phyloP scores from a whole-genome alignment of 2,113 vertebrate species.

The Pachyramphus minor region DNA sequence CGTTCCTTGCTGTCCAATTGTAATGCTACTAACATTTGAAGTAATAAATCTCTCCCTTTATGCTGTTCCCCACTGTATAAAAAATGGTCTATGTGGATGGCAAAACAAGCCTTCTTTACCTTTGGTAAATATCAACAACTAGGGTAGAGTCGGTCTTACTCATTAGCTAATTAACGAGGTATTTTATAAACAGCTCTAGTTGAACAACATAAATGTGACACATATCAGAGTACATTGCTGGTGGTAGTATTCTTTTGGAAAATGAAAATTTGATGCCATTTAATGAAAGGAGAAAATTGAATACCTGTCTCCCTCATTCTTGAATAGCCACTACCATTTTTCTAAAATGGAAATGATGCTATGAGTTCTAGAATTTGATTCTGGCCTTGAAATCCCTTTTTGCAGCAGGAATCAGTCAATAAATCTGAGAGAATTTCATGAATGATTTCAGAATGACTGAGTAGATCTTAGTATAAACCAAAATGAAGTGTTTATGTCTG shows the following conservation, averaged over 20 bases:
- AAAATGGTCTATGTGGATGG: neutral
- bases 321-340: neutral
- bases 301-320: neutral
- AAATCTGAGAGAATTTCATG: neutral
- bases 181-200: neutral
- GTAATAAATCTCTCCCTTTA: neutral
- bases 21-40: neutral
- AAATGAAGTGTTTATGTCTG: neutral
- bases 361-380: neutral
- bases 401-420: neutral
- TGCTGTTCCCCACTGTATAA: neutral
- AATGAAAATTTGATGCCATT: neutral
- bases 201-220: neutral
- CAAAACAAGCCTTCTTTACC: neutral
- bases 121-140: neutral
- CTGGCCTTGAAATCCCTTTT: neutral
- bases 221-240: neutral
- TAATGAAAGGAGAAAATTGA: neutral
- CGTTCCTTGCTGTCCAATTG: neutral
- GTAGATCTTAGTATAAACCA: neutral
- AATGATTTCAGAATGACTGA: neutral
- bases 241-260: neutral
- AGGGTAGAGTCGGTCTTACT: neutral
- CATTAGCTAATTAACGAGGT: neutral
- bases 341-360: neutral